These are phyloP conservation scores for Tortrix viridana DNA, from an alignment of 2,888 invertebrate species.

Conservation along the genomic window DNA sequence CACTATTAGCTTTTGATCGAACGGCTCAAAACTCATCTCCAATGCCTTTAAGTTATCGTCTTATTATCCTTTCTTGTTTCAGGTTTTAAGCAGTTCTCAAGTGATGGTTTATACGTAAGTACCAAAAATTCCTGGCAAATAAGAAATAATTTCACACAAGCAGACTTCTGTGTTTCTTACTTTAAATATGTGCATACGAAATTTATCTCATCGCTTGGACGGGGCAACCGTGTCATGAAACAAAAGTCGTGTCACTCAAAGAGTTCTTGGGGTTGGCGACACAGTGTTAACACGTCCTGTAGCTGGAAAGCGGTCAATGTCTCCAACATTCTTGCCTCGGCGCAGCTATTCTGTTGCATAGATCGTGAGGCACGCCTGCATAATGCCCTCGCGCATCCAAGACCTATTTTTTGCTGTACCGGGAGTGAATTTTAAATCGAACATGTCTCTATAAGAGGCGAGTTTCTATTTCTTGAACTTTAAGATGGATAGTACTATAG, in stretches of 20 bases:
- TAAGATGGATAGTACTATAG: constrained; percentile 53
- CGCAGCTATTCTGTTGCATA: constrained; percentile 25
- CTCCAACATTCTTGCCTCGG: constrained; percentile 29
- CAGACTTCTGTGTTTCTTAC: not conserved
- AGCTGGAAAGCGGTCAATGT: constrained; percentile 31
- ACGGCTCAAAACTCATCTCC: not conserved
- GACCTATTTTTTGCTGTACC: constrained; percentile 79
- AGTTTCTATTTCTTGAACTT: constrained; percentile 66
- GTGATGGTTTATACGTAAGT: constrained; percentile 36
- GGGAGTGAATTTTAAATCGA: constrained; percentile 76
- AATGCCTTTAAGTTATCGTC: not conserved
- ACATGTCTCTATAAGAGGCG: constrained; percentile 72
- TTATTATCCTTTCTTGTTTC: constrained; percentile 37
- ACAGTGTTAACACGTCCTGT: constrained; percentile 20
- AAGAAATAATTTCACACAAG: not conserved
- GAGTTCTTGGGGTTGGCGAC: constrained; percentile 1
- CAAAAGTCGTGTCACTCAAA: constrained; percentile 19
- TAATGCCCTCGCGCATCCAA: constrained; percentile 69
- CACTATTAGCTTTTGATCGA: constrained; percentile 28
- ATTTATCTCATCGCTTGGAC: constrained; percentile 2
- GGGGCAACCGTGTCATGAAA: constrained; percentile 18
- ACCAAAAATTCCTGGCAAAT: not conserved
- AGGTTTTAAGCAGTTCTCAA: constrained; percentile 39
- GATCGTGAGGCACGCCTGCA: constrained; percentile 81
- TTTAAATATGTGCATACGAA: constrained; percentile 31